Percentiles rank a stretch among this genome's conserved stretches.
Evolutionary conservation across 2,797 vertebrate species (phyloP).

Genomic region (Anas georgica): DNA sequence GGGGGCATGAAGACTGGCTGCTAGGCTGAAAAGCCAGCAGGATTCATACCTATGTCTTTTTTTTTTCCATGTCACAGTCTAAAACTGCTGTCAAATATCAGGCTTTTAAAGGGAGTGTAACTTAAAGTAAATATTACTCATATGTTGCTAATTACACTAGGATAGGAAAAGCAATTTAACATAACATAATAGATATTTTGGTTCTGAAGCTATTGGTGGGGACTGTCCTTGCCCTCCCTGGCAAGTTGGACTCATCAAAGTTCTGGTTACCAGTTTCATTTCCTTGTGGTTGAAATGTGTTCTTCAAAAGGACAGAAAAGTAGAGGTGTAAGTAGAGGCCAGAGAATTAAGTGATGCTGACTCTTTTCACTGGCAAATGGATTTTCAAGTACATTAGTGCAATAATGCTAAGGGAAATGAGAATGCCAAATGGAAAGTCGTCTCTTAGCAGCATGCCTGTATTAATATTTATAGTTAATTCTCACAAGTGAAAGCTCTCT

Average conservation of each 20-base stretch:
- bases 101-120: neutral
- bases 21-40: neutral
- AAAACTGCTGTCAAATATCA: neutral
- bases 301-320: neutral
- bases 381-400: neutral
- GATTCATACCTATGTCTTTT: neutral
- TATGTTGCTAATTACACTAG: neutral
- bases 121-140: neutral
- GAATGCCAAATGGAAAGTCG: neutral
- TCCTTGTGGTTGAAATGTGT: neutral
- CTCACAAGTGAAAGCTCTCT: neutral
- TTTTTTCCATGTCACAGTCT: neutral
- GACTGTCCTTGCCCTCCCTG: neutral
- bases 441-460: neutral
- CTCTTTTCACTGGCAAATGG: neutral
- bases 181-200: neutral
- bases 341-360: neutral
- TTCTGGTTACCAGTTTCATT: neutral
- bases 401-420: neutral
- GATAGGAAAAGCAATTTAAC: neutral
- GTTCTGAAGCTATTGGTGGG: neutral
- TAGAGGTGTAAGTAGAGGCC: neutral
- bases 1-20: neutral
- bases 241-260: neutral
- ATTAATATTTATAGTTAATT: neutral